Conservation (phyloP, 2,797 vertebrate genomes). For the Pampus argenteus region DNA sequence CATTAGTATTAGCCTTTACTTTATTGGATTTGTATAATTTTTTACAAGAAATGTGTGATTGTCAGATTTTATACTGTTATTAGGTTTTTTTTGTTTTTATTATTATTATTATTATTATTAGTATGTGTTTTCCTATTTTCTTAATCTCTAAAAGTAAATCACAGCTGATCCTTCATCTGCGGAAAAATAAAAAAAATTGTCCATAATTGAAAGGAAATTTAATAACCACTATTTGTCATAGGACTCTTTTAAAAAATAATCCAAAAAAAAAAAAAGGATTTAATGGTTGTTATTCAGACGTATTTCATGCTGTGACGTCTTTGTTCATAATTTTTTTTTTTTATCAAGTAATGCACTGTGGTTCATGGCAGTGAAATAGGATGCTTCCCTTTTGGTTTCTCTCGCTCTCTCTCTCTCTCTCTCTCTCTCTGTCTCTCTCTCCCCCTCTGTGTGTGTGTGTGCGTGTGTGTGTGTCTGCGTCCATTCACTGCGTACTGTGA, state of each 20-base stretch:
- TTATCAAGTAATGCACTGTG: constrained; percentile 17
- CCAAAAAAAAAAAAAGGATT: background rate
- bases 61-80: background rate
- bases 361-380: constrained; percentile 13
- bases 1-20: background rate
- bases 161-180: constrained; percentile 3
- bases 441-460: constrained; percentile 14
- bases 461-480: constrained; percentile 6
- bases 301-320: constrained; percentile 4
- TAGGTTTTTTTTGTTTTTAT: background rate
- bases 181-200: background rate
- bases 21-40: too few relatives aligned
- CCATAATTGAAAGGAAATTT: background rate
- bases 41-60: background rate
- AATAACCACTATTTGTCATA: constrained; percentile 8
- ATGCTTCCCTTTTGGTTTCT: background rate
- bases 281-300: background rate
- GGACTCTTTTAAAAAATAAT: constrained; percentile 2
- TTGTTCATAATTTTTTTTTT: background rate
- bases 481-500: constrained; percentile 16
- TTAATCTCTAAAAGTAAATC: background rate
- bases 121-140: background rate
- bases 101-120: too few relatives aligned
- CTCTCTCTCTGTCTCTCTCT: too few relatives aligned
- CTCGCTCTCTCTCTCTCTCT: too few relatives aligned